Base-by-base conservation (phyloP, 2,113 vertebrate species). In the Hyperoodon ampullatus region DNA sequence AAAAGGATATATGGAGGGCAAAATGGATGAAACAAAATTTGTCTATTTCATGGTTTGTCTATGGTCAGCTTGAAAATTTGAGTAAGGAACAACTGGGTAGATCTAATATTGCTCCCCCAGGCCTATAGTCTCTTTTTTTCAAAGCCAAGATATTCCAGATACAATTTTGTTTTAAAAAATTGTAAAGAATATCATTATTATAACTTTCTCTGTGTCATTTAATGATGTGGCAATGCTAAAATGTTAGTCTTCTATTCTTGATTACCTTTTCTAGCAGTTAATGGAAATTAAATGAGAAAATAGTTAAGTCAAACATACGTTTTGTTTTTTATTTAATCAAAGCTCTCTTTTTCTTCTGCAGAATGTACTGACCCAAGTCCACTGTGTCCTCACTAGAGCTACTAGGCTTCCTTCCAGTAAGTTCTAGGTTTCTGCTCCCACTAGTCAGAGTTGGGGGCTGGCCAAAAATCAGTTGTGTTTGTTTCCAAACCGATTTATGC, bases 221-320 rank as follows among this genome's bases (percentile, higher is more conserved):
- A 80, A 71, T 71, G 77, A 87, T 82, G 28, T 24, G 42, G 6
- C 26, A 72, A 21, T 44, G 18, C 55, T 85, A 35, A 63, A 75
- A 71, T 87, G 35, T 90, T 92, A 44, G n/a, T 86, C 82, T 55
- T 66, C 2, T 60, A 81, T 58, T 90, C 60, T 61, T 47, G 35
- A 77, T 71, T 53, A 82, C 16, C 6, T 66, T 90, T 93, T 81
- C 50, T 71, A 63, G 35, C 70, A 89, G 66, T 53, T 83, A 70
- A 90, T 24, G 33, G 44, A 92, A 72, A 80, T 61, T 88, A 95
- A 94, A 89, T 68, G 53, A 95, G 50, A 80, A 88, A 94, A 87
- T 63, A 61, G 10, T 44, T 84, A 70, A 44, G 15, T 28, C 30
- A 93, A 77, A 86, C 33, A 63, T 60, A 26, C 42, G 26, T 68